A percentile compares a stretch with the other conserved stretches of the same genome.
phyloP scores from a whole-genome alignment of 2,797 vertebrate genomes.

The Pelodytes ibericus region DNA sequence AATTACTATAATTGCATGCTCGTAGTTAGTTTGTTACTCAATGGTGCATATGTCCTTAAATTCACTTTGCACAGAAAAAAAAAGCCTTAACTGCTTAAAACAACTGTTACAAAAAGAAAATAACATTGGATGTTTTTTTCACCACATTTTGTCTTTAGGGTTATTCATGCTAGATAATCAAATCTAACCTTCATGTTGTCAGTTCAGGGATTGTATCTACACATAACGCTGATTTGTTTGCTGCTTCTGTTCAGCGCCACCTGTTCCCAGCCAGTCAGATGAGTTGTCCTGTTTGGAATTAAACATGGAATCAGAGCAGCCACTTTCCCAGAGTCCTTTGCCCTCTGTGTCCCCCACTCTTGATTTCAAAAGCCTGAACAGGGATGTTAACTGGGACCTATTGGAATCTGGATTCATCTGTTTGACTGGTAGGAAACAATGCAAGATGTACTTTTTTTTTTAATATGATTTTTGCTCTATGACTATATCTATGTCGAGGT shows the following conservation, averaged over 20 bases:
- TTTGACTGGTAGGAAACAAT: conserved; percentile 66
- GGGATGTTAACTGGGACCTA: conserved; percentile 64
- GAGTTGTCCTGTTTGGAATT: conserved; percentile 5
- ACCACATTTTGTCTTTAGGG: too few species aligned
- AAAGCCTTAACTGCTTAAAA: too few species aligned
- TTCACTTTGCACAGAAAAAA: too few species aligned
- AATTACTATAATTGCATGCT: too few species aligned
- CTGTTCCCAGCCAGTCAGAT: conserved; percentile 12
- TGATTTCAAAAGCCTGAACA: conserved; percentile 35
- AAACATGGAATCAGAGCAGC: not conserved
- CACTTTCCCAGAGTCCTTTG: conserved; percentile 39
- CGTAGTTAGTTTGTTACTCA: too few species aligned
- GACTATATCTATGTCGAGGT: not conserved
- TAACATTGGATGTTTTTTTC: too few species aligned
- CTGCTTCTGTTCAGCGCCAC: not conserved
- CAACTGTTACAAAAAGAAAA: too few species aligned
- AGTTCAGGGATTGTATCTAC: not conserved
- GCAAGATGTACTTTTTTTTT: too few species aligned
- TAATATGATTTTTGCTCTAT: not conserved
- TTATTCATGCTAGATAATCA: not conserved
- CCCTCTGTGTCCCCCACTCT: not conserved
- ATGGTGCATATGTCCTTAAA: too few species aligned
- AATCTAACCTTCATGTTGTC: not conserved
- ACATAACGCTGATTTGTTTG: not conserved
- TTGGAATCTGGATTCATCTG: conserved; percentile 65